A percentile compares a stretch with the other conserved stretches of the same genome.
phyloP scores from a whole-genome alignment of 2,113 vertebrate species.

The Thunnus maccoyii region DNA sequence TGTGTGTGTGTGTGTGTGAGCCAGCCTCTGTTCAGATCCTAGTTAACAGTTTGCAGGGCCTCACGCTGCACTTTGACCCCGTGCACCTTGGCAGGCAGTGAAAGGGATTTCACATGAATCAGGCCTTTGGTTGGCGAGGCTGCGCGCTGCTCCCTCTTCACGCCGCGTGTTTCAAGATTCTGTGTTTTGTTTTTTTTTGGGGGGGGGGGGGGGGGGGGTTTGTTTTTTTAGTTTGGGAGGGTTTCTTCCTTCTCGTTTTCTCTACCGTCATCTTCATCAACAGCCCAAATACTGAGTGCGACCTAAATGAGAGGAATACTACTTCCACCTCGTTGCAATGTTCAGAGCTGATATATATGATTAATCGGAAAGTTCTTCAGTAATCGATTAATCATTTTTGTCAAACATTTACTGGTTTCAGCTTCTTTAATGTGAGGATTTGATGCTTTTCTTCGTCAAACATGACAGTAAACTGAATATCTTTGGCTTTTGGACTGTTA shows the following conservation, averaged over 20 bases:
- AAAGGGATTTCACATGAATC: slow-evolving; percentile 75
- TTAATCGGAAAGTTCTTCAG: too few relatives aligned
- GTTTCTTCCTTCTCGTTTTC: neutral
- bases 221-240: neutral
- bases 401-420: too few relatives aligned
- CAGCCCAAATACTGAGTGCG: too few relatives aligned
- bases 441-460: too few relatives aligned
- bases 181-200: slow-evolving; percentile 40
- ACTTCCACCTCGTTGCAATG: too few relatives aligned
- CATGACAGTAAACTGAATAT: too few relatives aligned
- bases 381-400: too few relatives aligned
- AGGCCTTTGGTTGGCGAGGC: slow-evolving; percentile 54
- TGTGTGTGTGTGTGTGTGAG: neutral
- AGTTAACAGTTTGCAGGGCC: slow-evolving; percentile 62
- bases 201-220: neutral
- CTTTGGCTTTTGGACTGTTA: too few relatives aligned
- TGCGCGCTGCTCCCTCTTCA: slow-evolving; percentile 42
- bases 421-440: too few relatives aligned
- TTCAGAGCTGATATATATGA: too few relatives aligned
- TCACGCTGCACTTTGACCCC: slow-evolving; percentile 79
- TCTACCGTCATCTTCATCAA: too few relatives aligned
- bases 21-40: slow-evolving; percentile 30
- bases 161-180: slow-evolving; percentile 85
- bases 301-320: too few relatives aligned
- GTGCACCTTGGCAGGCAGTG: slow-evolving; percentile 77